Evolutionary conservation across 2,113 vertebrate species (phyloP), one percentile per base, ranked within the genome.

Genomic region (Saccopteryx leptura): DNA sequence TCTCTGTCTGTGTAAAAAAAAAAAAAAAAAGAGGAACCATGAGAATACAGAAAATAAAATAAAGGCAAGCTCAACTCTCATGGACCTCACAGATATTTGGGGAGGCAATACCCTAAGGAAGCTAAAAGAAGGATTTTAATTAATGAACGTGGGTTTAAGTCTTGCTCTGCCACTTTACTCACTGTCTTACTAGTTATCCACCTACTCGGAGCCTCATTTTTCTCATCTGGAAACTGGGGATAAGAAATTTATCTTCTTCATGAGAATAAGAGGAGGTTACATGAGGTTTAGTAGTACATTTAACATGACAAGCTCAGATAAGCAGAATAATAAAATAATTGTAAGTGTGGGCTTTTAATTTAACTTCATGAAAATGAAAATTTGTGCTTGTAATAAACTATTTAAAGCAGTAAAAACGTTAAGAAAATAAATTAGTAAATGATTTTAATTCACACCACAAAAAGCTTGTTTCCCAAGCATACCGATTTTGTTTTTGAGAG

Each of bases 331-430:
- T 23, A 81, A 78, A 61, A 54, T 33, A 28, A 7, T 88, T 82
- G 31, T 5, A 28, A 4, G 1, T 21, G 7, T 18, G 56, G 7
- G 31, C 72, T 24, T 7, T 13, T 79, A 46, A 54, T 91, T 31
- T 86, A 56, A 93, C 24, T 60, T 91, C 10, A 15, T 65, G n/a
- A 83, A 90, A 68, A 33, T 31, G 52, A 72, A 91, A 91, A 11
- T 52, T 52, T 5, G 52, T 52, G 7, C 14, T 33, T 19, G 28
- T 65, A 52, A 65, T 24, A 61, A 54, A 58, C 54, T 23, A 71
- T 85, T 85, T 33, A 80, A 14, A 80, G 66, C 71, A 81, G 5
- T 39, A 5, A 3, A 54, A 82, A 85, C 58, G 58, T n/a, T 69
- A 54, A 39, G 60, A 7, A 0, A 94, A 78, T n/a, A 68, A 72